phyloP scores from a whole-genome alignment of 2,113 vertebrate genomes.

The Peucedramus taeniatus region DNA sequence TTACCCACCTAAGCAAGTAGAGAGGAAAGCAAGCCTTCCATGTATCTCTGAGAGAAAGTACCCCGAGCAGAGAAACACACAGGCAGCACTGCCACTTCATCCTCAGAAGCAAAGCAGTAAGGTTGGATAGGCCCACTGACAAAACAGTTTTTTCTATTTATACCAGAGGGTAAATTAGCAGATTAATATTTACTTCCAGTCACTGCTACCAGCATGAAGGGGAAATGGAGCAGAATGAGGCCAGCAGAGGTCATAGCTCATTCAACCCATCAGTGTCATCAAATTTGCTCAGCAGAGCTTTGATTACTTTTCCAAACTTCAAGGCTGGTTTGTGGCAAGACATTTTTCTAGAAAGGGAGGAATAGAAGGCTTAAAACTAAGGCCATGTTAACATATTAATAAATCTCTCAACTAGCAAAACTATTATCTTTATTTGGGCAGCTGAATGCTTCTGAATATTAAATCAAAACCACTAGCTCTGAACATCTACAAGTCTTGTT shows the following conservation, averaged over 20 bases:
- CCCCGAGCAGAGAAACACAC: neutral
- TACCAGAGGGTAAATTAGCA: constrained; percentile 20
- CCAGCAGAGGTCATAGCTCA: neutral
- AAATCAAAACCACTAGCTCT: neutral
- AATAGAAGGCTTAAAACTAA: constrained; percentile 15
- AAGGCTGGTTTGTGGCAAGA: neutral
- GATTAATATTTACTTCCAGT: constrained; percentile 15
- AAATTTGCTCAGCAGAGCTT: constrained; percentile 26
- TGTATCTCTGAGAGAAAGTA: neutral
- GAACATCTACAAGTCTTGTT: neutral
- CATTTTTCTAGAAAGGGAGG: neutral
- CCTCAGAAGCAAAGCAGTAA: neutral
- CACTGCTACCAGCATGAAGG: neutral
- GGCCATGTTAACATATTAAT: neutral
- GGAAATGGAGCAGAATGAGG: constrained; percentile 26
- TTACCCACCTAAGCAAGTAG: neutral
- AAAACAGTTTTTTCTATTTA: neutral
- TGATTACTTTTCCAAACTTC: constrained; percentile 21
- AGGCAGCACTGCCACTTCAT: neutral
- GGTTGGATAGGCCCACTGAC: neutral
- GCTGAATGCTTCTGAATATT: constrained; percentile 18
- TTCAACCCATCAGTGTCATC: neutral
- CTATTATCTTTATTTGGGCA: constrained; percentile 23
- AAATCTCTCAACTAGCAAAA: neutral
- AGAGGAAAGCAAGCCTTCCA: neutral